Evolutionary conservation across 2,797 vertebrate genomes (phyloP), one percentile per base, ranked within the genome.

Genomic region (Momotus momota): DNA sequence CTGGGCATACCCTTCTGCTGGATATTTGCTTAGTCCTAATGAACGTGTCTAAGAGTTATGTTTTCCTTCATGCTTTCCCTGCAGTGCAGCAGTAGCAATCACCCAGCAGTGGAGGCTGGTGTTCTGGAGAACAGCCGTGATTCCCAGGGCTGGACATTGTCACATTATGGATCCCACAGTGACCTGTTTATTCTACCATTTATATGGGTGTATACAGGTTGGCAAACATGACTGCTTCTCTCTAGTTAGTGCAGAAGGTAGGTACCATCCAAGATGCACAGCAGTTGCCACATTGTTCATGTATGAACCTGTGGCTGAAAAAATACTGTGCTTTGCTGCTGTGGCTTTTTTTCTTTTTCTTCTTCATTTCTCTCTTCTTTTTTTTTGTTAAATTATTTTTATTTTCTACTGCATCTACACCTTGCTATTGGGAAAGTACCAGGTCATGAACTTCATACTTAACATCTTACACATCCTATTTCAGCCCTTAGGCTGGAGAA

Each of bases 101-200:
- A 27, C 1, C 7, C 57, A 74, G 10, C 27, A 81, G 15, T 3
- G 3, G 46, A 69, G 29, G 12, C 2, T 54, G 33, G 14, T 79
- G 25, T 21, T 55, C 55, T 69, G 9, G 15, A 33, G 17, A 67
- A 5, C 19, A 52, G 20, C 54, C 13, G 8, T 2, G 0, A 17
- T 77, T 51, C 20, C 29, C n/a, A 41, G 43, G 22, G 25, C 49
- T 40, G 23, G 14, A 13, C 9, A 14, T 15, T 64, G 23, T 43
- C 23, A 13, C 1, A 0, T 3, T 31, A 33, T 10, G 14, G 74
- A 4, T 2, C 18, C 9, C 21, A 29, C 26, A 11, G 8, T 14
- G 49, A 18, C 14, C 23, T 27, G 27, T 12, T 73, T 70, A n/a
- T 54, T 57, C 46, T 57, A 13, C 4, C 2, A 10, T 88, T 92